Conservation (phyloP, 1,140 invertebrate genomes). For the Scaptodrosophila lebanonensis region DNA sequence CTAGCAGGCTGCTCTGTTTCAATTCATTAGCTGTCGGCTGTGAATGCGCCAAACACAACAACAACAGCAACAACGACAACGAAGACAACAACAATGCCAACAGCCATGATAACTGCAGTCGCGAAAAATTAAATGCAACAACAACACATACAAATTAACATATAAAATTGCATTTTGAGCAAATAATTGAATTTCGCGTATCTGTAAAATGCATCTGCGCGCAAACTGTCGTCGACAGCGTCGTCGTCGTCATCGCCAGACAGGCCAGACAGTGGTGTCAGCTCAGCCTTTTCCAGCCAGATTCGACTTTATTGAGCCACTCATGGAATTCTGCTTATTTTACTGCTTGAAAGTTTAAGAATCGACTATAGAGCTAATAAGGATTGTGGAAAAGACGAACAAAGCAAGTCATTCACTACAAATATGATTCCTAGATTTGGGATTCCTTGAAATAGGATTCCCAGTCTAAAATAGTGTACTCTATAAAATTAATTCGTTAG, state of each 20-base stretch:
- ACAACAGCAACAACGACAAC: slow-evolving; percentile 5
- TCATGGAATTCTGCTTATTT: too few species aligned
- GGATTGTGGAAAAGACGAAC: too few species aligned
- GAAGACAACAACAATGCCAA: neutral
- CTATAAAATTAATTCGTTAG: too few species aligned
- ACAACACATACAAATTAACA: slow-evolving; percentile 51
- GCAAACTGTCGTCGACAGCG: slow-evolving; percentile 19
- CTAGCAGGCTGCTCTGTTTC: slow-evolving; percentile 7
- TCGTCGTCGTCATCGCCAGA: slow-evolving; percentile 13
- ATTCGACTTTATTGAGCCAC: too few species aligned
- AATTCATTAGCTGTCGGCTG: slow-evolving; percentile 8
- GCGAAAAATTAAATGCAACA: neutral
- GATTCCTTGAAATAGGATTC: too few species aligned
- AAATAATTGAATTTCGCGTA: slow-evolving; percentile 75
- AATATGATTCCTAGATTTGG: too few species aligned
- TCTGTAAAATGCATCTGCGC: slow-evolving; percentile 53
- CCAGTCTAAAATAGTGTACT: too few species aligned
- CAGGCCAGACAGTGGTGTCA: too few species aligned
- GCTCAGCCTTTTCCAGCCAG: too few species aligned
- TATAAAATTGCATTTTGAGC: slow-evolving; percentile 66
- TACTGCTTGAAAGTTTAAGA: too few species aligned
- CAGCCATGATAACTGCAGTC: neutral
- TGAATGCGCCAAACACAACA: slow-evolving; percentile 25
- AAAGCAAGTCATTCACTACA: too few species aligned
- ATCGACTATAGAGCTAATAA: too few species aligned